Evolutionary conservation across 1,140 invertebrate species (phyloP).

Genomic region (Drosophila ogumai): DNA sequence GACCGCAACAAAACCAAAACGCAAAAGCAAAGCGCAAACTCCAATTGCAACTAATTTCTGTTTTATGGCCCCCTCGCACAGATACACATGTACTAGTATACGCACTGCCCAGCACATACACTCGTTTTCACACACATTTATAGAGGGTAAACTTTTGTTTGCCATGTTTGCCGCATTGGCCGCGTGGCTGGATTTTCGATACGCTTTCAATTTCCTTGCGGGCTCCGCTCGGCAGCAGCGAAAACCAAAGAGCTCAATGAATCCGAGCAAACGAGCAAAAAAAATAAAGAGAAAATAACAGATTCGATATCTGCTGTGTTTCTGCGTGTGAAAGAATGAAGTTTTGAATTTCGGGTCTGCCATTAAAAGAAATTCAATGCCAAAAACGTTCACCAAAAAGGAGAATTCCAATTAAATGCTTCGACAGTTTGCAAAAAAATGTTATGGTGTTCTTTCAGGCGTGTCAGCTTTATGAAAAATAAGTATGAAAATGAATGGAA

Average conservation of each 20-base stretch:
- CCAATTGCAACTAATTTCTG: conserved; percentile 83
- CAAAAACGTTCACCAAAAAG: conserved; percentile 12
- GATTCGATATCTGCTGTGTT: conserved; percentile 35
- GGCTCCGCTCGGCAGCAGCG: conserved; percentile 43
- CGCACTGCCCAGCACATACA: conserved; percentile 21
- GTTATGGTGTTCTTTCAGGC: not conserved
- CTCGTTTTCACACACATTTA: conserved; percentile 20
- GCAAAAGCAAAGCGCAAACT: conserved; percentile 78
- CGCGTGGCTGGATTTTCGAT: conserved; percentile 71
- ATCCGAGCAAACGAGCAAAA: conserved; percentile 35
- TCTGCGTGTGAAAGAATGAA: conserved; percentile 38
- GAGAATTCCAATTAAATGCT: conserved; percentile 25
- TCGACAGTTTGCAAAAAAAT: not conserved
- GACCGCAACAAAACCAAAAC: conserved; percentile 77
- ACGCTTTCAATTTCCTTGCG: conserved; percentile 78
- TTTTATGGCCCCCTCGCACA: conserved; percentile 61
- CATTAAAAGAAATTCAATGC: conserved; percentile 41
- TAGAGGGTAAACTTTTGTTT: conserved; percentile 61
- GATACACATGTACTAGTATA: conserved; percentile 6
- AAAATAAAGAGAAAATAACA: conserved; percentile 23
- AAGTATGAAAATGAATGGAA: not conserved
- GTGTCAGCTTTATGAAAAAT: not conserved
- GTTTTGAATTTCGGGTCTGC: conserved; percentile 25
- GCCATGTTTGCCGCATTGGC: conserved; percentile 70
- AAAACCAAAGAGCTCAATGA: conserved; percentile 57